Evolutionary conservation across 2,113 vertebrate species (phyloP), one percentile per base, ranked within the genome.

Genomic region (Phylloscopus whistleri): DNA sequence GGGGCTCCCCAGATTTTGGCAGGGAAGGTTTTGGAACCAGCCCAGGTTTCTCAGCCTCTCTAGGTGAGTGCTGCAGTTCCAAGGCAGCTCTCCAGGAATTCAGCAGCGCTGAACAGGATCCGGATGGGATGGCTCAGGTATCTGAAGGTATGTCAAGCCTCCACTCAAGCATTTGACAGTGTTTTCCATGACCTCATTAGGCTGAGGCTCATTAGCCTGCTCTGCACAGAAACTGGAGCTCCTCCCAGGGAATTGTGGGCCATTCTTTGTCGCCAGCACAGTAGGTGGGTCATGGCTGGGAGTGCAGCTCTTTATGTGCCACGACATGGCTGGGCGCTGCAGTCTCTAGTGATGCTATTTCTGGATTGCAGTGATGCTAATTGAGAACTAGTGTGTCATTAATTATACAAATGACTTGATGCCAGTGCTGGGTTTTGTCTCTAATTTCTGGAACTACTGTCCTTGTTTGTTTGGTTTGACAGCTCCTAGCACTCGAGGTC

Each of bases 381-480:
- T 75, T 95, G 93, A 94, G 96, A 94, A 27, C 76, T 63, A 81
- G 76, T 31, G 72, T 97, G 96, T 95, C 94, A 96, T 96, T 95
- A 95, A 94, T 97, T 94, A 95, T 88, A 94, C 91, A 92, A 89
- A 93, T 2, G 28, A 84, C 77, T 93, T 39, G 48, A 70, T 90
- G 95, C 93, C 96, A 95, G 89, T 0, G 0, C 91, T 95, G 95
- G 76, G 86, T 90, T 43, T 1, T 86, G 76, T 37, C 60, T 97
- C 86, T 90, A n/a, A 90, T 92, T 92, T 94, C 91, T 93, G 89
- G 64, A 94, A 94, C 87, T 94, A 80, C 95, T 75, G 87, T 93
- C 95, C 73, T 92, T 48, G 5, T 90, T 77, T 93, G 48, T 96
- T 95, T 89, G 59, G 55, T 81, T 94, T 94, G 94, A 96, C 92